Conservation (phyloP, 2,797 vertebrate species). For the Lacerta bilineata region DNA sequence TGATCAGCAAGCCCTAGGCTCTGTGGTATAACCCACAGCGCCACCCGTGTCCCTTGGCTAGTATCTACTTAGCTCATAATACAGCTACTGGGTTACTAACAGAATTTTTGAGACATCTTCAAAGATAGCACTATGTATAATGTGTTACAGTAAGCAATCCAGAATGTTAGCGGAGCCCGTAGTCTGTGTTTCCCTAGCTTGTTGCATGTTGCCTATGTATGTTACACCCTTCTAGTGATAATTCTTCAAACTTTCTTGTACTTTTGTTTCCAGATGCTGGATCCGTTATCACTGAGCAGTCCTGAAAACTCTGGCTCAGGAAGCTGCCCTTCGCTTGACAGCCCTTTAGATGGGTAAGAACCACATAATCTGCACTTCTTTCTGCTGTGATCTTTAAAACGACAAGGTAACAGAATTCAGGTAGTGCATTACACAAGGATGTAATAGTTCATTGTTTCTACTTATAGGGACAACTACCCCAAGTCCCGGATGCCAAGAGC, state of each 20-base stretch:
- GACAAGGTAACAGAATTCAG: conserved; percentile 27
- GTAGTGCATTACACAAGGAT: neutral
- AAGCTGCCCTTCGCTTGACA: conserved; percentile 98
- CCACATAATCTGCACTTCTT: conserved; percentile 42
- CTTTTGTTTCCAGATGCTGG: conserved; percentile 89
- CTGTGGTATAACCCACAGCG: too few relatives aligned
- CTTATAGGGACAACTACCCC: conserved; percentile 90
- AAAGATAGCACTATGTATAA: neutral
- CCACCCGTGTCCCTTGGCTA: neutral
- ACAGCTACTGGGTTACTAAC: neutral
- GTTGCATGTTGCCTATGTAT: conserved; percentile 7
- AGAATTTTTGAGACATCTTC: neutral
- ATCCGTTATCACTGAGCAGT: conserved; percentile 97
- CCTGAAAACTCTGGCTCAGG: conserved; percentile 98
- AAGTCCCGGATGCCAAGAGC: conserved; percentile 98
- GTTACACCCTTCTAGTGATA: neutral
- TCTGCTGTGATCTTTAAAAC: conserved; percentile 36
- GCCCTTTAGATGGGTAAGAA: conserved; percentile 94
- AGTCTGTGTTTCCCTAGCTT: neutral
- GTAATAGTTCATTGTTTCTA: conserved; percentile 42
- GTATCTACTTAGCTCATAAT: neutral
- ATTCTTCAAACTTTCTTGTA: neutral
- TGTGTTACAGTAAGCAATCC: neutral
- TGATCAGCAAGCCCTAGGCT: too few relatives aligned
- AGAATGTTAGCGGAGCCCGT: neutral